Evolutionary conservation across 2,888 invertebrate species (phyloP), one percentile per base, ranked within the genome.

Genomic region (Ectobius pallidus): DNA sequence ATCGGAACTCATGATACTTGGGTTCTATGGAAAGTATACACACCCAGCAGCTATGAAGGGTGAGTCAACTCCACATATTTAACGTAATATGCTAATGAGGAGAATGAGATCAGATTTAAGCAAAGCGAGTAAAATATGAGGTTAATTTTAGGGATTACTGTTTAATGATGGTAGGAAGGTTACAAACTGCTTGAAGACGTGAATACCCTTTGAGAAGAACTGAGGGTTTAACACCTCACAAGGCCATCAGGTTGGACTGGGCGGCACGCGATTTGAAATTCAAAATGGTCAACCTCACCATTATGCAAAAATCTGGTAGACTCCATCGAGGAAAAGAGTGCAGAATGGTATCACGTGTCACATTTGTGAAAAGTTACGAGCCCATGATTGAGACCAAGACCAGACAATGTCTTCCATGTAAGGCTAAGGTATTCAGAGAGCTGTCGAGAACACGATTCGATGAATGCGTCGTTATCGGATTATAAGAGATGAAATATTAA

Each of bases 211-310:
- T 25, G 9, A 30, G 58, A 30, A 16, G 32, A 2, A 32, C 58
- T 25, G 58, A 30, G 30, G 30, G n/a, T 30, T 58, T 30, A n/a
- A 58, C 58, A 58, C 58, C 58, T 20, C 30, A 32, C 58, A 58
- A 58, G 58, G 58, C 9, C 58, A 58, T 14, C 58, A 16, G 22
- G 58, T 58, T 58, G 30, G n/a, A 14, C 4, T 58, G 30, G 30
- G 58, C 58, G 30, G 58, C 55, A 58, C 14, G 58, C 58, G 30
- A 58, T 58, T 58, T 58, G n/a, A 58, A 58, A 58, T 58, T 58
- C 58, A 58, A 58, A 58, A 58, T 58, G 58, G 58, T 58, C 58
- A 46, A 46, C 46, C n/a, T 11, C n/a, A 30, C 58, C 27, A 58
- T 58, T 32, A 58, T 58, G 58, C 58, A 58, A 32, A 58, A 25